These are phyloP conservation scores for Hydrocynus forskahlii DNA, from an alignment of 2,797 vertebrate genomes.

Conservation along the genomic window DNA sequence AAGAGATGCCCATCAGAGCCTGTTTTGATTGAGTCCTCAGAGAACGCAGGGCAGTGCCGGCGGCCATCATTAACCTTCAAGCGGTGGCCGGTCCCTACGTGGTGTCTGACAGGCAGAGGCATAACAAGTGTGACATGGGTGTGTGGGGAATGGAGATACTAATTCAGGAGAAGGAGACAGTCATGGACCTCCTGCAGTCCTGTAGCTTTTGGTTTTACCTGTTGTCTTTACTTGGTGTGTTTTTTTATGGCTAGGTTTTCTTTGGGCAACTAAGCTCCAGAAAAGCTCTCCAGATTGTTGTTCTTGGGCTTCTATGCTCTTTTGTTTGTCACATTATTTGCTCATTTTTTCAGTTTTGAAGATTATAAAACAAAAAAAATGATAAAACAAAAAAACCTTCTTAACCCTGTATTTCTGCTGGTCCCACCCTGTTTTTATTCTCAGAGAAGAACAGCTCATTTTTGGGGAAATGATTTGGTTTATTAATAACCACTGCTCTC, in stretches of 20 bases:
- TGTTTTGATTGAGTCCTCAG: conserved; percentile 52
- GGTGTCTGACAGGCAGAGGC: conserved; percentile 4
- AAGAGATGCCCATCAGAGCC: neutral
- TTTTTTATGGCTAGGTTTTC: neutral
- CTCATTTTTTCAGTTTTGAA: too few relatives aligned
- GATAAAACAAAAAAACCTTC: too few relatives aligned
- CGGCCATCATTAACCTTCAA: conserved; percentile 58
- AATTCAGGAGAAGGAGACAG: neutral
- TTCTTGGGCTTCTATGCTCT: neutral
- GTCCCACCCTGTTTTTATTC: too few relatives aligned
- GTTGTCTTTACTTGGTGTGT: neutral
- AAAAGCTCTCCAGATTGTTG: too few relatives aligned
- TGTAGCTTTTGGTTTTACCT: neutral
- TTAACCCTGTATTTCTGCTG: too few relatives aligned
- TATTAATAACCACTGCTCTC: too few relatives aligned
- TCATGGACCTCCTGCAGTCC: neutral
- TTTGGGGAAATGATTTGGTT: too few relatives aligned
- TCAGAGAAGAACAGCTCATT: too few relatives aligned
- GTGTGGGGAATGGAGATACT: neutral
- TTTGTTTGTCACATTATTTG: neutral
- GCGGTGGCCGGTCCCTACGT: neutral
- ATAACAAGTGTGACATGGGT: neutral
- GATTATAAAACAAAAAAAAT: too few relatives aligned
- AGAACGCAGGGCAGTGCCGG: conserved; percentile 34
- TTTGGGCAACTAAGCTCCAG: too few relatives aligned